Evolutionary conservation across 2,888 invertebrate species (phyloP).

Genomic region (Cheilosia urbana): DNA sequence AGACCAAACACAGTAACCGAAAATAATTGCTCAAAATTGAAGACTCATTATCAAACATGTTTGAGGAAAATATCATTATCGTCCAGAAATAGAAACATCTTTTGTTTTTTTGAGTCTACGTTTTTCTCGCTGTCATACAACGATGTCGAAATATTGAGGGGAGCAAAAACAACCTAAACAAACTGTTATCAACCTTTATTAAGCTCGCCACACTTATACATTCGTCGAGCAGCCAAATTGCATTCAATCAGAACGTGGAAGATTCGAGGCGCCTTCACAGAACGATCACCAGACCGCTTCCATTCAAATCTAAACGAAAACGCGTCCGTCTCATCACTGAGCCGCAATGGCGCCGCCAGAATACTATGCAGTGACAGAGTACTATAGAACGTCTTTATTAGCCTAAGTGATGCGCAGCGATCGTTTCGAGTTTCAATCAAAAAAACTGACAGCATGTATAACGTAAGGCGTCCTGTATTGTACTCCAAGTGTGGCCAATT

Average conservation of each 20-base stretch:
- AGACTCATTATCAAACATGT: too few relatives aligned
- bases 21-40: too few relatives aligned
- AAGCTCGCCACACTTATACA: constrained; percentile 7
- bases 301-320: constrained; percentile 22
- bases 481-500: constrained; percentile 13
- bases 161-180: background rate
- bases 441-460: constrained; percentile 12
- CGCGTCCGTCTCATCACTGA: constrained; percentile 18
- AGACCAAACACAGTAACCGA: too few relatives aligned
- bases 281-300: constrained; percentile 28
- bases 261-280: constrained; percentile 45
- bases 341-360: constrained; percentile 34
- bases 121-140: constrained; percentile 3
- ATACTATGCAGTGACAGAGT: background rate
- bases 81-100: constrained; percentile 13
- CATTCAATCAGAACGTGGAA: constrained; percentile 52
- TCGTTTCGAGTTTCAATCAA: constrained; percentile 42
- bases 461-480: background rate
- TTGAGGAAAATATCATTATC: background rate
- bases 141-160: constrained; percentile 2
- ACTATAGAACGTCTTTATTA: constrained; percentile 22
- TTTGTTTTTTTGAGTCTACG: background rate
- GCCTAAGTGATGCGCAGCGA: constrained; percentile 11
- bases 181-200: constrained; percentile 55
- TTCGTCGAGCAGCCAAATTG: constrained; percentile 40